phyloP scores from a whole-genome alignment of 2,797 vertebrate genomes.

The Naso thynnoides region DNA sequence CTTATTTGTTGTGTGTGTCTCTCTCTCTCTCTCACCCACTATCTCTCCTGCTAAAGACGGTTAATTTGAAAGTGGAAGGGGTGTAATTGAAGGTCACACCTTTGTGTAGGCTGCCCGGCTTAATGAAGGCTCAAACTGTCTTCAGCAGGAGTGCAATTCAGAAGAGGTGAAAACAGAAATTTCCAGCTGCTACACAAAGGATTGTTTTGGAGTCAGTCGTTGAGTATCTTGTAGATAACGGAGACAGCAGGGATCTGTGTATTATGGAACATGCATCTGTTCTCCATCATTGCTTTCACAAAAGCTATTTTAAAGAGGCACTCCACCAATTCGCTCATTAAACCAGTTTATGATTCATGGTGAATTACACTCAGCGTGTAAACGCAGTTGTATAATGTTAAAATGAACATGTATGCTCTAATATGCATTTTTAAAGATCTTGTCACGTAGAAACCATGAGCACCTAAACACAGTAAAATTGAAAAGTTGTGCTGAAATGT shows the following conservation, averaged over 20 bases:
- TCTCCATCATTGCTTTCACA: conserved; percentile 12
- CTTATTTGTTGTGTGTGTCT: conserved; percentile 26
- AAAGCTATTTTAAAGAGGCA: conserved; percentile 24
- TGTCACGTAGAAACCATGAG: too few species aligned
- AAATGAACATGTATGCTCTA: too few species aligned
- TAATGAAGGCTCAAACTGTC: conserved; percentile 61
- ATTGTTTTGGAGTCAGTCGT: conserved; percentile 2
- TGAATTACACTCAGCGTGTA: not conserved
- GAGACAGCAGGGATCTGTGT: conserved; percentile 7
- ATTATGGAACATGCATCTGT: conserved; percentile 23
- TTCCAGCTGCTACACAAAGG: conserved; percentile 14
- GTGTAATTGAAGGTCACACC: conserved; percentile 75
- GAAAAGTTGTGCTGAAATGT: too few species aligned
- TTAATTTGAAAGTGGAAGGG: conserved; percentile 57
- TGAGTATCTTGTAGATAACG: conserved; percentile 8
- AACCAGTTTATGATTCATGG: not conserved
- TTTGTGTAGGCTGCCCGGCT: conserved; percentile 64
- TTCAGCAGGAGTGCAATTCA: conserved; percentile 28
- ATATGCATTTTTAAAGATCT: too few species aligned
- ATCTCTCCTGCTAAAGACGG: conserved; percentile 37
- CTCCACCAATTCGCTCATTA: conserved; percentile 5
- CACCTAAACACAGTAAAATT: too few species aligned
- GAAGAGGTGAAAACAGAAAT: conserved; percentile 38
- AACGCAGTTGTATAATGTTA: not conserved
- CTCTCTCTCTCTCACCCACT: not conserved